Evolutionary conservation across 1,140 invertebrate species (phyloP).

Genomic region (Neoseiulus cucumeris): DNA sequence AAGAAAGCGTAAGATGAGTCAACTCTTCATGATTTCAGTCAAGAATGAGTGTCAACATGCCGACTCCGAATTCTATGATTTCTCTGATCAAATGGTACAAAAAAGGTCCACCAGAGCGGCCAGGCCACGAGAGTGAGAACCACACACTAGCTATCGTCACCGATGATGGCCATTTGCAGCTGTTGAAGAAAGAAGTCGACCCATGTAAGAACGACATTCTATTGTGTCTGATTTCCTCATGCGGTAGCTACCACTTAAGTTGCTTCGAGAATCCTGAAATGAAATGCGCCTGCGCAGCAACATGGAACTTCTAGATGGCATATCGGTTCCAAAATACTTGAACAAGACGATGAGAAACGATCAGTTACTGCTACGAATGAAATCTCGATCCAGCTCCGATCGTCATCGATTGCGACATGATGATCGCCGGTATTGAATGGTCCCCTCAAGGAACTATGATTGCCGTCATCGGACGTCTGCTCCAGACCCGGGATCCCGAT

Average conservation of each 20-base stretch:
- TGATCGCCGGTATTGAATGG: constrained; percentile 62
- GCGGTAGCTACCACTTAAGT: too few relatives aligned
- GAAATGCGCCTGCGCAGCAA: too few relatives aligned
- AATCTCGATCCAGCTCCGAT: constrained; percentile 34
- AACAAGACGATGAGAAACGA: too few relatives aligned
- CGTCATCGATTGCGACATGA: constrained; percentile 47
- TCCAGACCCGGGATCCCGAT: constrained; percentile 34
- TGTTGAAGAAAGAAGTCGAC: constrained; percentile 74
- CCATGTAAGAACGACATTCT: constrained; percentile 44
- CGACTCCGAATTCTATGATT: constrained; percentile 39
- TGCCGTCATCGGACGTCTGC: constrained; percentile 48
- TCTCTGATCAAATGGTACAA: constrained; percentile 70
- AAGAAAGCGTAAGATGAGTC: constrained; percentile 12
- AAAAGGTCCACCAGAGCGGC: constrained; percentile 39
- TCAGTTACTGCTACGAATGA: too few relatives aligned
- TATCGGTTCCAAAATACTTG: too few relatives aligned
- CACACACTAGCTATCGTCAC: constrained; percentile 68
- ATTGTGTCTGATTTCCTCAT: too few relatives aligned
- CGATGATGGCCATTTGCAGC: constrained; percentile 57
- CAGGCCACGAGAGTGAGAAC: constrained; percentile 31
- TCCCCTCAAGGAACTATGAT: constrained; percentile 72
- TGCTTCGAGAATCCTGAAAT: too few relatives aligned
- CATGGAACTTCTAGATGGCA: too few relatives aligned
- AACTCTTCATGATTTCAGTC: constrained; percentile 31
- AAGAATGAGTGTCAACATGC: constrained; percentile 37